Conservation (phyloP, 2,113 vertebrate genomes). For the Sander vitreus region DNA sequence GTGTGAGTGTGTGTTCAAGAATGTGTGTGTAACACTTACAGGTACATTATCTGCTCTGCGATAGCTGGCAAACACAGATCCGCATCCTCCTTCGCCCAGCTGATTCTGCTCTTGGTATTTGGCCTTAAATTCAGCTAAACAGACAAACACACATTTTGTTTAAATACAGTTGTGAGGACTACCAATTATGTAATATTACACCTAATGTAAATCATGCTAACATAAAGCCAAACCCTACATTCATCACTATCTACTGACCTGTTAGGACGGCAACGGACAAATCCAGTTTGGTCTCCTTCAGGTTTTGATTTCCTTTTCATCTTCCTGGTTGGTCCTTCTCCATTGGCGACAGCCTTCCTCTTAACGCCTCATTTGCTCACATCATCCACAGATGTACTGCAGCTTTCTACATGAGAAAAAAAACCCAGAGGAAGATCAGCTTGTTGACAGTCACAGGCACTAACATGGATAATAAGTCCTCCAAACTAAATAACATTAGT, state of each 20-base stretch:
- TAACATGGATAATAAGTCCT: neutral
- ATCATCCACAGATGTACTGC: neutral
- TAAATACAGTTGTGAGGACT: neutral
- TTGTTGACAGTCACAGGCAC: neutral
- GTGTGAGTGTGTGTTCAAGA: neutral
- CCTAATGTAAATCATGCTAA: too few relatives aligned
- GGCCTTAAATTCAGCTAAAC: neutral
- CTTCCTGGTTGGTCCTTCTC: neutral
- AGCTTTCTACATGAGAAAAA: neutral
- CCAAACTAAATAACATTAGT: neutral
- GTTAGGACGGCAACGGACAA: too few relatives aligned
- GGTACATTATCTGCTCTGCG: constrained; percentile 7
- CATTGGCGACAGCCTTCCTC: neutral
- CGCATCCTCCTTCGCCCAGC: constrained; percentile 20
- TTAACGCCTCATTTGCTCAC: accelerated
- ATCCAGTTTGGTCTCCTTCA: accelerated
- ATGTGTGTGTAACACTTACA: constrained; percentile 3
- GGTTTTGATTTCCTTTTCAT: neutral
- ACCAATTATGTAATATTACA: too few relatives aligned
- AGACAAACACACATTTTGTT: neutral
- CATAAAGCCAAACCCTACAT: too few relatives aligned
- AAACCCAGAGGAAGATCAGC: neutral
- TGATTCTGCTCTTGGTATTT: neutral
- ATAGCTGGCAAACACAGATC: constrained; percentile 23
- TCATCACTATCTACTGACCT: neutral